These are phyloP conservation scores for Notodonta ziczac DNA, from an alignment of 2,888 invertebrate species.

Conservation along the genomic window DNA sequence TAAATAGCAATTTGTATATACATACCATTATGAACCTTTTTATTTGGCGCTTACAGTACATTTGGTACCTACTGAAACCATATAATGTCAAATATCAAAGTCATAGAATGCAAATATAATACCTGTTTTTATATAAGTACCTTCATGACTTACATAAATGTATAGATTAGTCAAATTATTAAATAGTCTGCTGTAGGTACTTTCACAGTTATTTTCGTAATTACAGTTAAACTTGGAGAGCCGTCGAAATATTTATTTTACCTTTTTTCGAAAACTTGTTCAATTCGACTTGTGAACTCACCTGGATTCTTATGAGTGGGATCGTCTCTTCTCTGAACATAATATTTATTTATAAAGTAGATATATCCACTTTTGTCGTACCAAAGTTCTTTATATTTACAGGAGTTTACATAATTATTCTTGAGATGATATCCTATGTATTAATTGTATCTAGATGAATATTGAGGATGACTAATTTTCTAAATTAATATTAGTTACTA, in stretches of 20 bases:
- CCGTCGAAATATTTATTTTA: slow-evolving; percentile 21
- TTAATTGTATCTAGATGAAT: not conserved
- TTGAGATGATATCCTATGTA: not conserved
- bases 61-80: too few relatives aligned
- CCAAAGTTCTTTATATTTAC: slow-evolving; percentile 41
- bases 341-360: slow-evolving; percentile 47
- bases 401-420: slow-evolving; percentile 58
- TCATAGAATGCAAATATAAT: too few relatives aligned
- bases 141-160: too few relatives aligned
- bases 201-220: slow-evolving; percentile 12
- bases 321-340: slow-evolving; percentile 78
- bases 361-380: slow-evolving; percentile 29
- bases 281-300: slow-evolving; percentile 47
- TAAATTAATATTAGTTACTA: not conserved
- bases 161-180: not conserved
- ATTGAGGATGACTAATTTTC: not conserved
- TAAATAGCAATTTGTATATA: too few relatives aligned
- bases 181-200: not conserved
- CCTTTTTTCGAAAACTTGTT: slow-evolving; percentile 11
- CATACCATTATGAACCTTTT: too few relatives aligned
- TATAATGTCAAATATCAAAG: too few relatives aligned
- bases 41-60: too few relatives aligned
- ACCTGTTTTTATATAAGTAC: too few relatives aligned
- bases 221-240: slow-evolving; percentile 9
- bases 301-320: slow-evolving; percentile 79